Conservation (phyloP, 1,140 invertebrate genomes). For the Colletes latitarsis region DNA sequence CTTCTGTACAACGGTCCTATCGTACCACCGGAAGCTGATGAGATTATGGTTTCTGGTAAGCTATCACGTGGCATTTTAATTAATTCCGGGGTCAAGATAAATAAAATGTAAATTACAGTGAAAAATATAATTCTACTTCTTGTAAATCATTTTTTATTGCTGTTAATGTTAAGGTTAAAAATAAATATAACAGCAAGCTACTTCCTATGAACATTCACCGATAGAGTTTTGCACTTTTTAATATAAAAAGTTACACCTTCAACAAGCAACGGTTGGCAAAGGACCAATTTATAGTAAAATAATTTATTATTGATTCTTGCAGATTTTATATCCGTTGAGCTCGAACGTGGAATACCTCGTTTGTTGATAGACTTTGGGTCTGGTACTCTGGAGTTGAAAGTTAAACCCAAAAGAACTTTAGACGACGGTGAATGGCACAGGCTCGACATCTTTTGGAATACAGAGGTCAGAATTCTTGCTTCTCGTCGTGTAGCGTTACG, state of each 20-base stretch:
- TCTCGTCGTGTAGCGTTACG: background rate
- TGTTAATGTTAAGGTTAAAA: too few species aligned
- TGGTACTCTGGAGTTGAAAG: slow-evolving; percentile 92
- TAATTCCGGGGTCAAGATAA: too few species aligned
- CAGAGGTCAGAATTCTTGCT: slow-evolving; percentile 83
- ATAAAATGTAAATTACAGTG: too few species aligned
- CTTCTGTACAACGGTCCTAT: slow-evolving; percentile 98
- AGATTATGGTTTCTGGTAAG: slow-evolving; percentile 90
- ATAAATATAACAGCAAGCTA: too few species aligned
- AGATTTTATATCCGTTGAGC: slow-evolving; percentile 96
- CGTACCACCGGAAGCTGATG: slow-evolving; percentile 93
- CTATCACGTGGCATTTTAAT: background rate
- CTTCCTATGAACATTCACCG: too few species aligned
- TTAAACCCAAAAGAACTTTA: slow-evolving; percentile 92
- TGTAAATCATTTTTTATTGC: too few species aligned
- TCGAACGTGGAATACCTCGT: slow-evolving; percentile 94
- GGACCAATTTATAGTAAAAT: too few species aligned
- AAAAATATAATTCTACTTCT: too few species aligned
- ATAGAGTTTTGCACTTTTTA: too few species aligned
- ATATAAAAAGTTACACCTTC: too few species aligned
- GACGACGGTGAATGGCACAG: slow-evolving; percentile 98
- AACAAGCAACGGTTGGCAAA: too few species aligned
- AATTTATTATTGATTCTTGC: background rate
- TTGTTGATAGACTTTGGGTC: slow-evolving; percentile 97
- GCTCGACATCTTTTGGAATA: slow-evolving; percentile 97